These are phyloP conservation scores for Henricia sp. DNA, from an alignment of 53 echinoderm and acorn worm genomes.

Conservation along the genomic window DNA sequence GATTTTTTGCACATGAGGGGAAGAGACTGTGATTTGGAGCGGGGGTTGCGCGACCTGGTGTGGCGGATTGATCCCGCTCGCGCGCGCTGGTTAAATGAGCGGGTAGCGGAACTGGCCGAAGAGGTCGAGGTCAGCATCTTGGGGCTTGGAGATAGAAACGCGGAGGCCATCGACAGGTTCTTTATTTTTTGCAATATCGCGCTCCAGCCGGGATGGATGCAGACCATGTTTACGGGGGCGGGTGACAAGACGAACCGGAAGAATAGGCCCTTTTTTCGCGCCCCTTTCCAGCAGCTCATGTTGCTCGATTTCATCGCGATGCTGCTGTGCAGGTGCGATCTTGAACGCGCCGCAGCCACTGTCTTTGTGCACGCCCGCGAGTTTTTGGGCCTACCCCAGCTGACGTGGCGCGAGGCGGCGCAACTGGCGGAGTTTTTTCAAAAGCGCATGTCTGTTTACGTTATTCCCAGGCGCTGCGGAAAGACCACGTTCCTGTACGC, in stretches of 20 bases:
- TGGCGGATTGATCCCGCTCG: too few relatives aligned
- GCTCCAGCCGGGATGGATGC: not conserved
- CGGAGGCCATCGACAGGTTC: constrained; percentile 3
- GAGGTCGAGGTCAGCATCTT: not conserved
- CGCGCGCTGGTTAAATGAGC: too few relatives aligned
- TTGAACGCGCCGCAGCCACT: not conserved
- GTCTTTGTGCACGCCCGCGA: constrained; percentile 11
- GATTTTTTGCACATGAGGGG: too few relatives aligned
- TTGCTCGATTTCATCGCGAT: not conserved
- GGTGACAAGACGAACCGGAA: not conserved
- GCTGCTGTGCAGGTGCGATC: not conserved
- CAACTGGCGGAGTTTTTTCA: not conserved
- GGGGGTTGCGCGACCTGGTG: too few relatives aligned
- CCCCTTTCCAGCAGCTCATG: constrained; percentile 37
- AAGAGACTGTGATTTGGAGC: too few relatives aligned
- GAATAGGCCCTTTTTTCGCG: not conserved
- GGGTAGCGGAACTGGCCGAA: too few relatives aligned
- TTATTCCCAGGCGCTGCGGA: constrained; percentile 29
- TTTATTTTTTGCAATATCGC: constrained; percentile 17
- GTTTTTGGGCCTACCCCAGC: not conserved
- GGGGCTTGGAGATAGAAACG: not conserved
- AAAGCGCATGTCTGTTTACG: constrained; percentile 18
- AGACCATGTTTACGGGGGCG: not conserved
- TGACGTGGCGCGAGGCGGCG: not conserved
- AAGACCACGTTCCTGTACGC: constrained; percentile 17